Evolutionary conservation across 1,140 invertebrate species (phyloP), one percentile per base, ranked within the genome.

Genomic region (Procambarus clarkii): DNA sequence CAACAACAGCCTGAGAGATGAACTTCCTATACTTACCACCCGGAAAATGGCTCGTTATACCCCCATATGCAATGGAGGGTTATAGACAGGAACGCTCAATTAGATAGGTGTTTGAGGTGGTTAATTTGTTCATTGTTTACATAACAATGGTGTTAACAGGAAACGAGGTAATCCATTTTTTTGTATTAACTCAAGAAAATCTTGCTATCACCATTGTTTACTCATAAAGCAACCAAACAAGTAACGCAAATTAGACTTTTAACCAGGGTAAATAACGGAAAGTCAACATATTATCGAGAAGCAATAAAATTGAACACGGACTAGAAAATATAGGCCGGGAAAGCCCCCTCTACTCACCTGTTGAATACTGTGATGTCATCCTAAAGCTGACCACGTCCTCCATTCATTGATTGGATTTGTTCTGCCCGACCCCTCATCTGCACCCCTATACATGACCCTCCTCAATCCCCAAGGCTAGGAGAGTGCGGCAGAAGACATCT

Each of bases 371-470:
- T 90, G 88, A 90, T 90, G 88, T 90, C 88, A 90, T 76, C 80
- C 81, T 90, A 90, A 90, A 90, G 88, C 88, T 90, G 81, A 90
- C 88, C 88, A 69, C 13, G 48, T 34, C 88, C 88, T 90, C 88
- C 88, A 90, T 90, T 90, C 88, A 90, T 90, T 90, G 88, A 90
- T 90, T 90, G 88, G 88, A 90, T 90, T 90, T 79, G 88, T 84
- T 84, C 78, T 90, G 78, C 54, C 45, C 50, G 54, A 77, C 80
- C n/a, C 48, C 84, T 54, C 45, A 4, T 46, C 21, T 34, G 15
- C 71, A n/a, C 58, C 48, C 24, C 60, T 46, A 18, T 21, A 58
- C 18, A 48, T 9, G 9, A 50, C 8, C 34, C 21, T 18, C n/a
- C 8, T 5, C 45, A 21, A 50, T 21, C 69, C 69, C 24, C 15